A percentile compares a stretch with the other conserved stretches of the same genome.
Conservation (phyloP, 2,888 invertebrate species). For the Heliconius ethilla region DNA sequence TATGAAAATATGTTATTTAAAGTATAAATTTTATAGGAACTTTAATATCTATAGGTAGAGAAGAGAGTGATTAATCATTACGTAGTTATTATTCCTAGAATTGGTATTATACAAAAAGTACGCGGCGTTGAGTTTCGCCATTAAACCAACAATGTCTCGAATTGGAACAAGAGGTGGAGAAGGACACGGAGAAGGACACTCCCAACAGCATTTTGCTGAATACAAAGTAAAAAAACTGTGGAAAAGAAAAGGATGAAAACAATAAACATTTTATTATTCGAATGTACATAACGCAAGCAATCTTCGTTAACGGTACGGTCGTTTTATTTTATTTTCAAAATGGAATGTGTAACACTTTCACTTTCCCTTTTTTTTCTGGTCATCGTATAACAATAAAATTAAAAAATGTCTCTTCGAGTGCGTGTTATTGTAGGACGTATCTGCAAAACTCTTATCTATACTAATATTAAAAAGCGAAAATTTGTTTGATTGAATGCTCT, state of each 20-base stretch:
- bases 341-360: conserved; percentile 18
- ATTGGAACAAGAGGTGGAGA: background rate
- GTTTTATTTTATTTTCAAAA: background rate
- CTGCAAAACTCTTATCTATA: background rate
- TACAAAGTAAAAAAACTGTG: background rate
- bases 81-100: background rate
- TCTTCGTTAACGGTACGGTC: background rate
- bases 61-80: too few species aligned
- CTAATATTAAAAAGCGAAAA: too few species aligned
- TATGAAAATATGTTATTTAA: too few species aligned
- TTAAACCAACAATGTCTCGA: background rate
- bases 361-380: conserved; percentile 5
- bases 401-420: background rate
- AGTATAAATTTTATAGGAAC: too few species aligned
- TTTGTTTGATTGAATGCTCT: too few species aligned
- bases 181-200: background rate
- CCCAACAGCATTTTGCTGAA: background rate
- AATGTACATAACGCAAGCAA: background rate
- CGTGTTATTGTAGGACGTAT: background rate
- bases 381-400: background rate
- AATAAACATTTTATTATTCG: background rate
- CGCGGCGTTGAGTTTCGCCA: background rate
- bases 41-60: too few species aligned
- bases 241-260: background rate
- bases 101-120: background rate